Conservation (phyloP, 2,113 vertebrate species). For the Thermophis baileyi region DNA sequence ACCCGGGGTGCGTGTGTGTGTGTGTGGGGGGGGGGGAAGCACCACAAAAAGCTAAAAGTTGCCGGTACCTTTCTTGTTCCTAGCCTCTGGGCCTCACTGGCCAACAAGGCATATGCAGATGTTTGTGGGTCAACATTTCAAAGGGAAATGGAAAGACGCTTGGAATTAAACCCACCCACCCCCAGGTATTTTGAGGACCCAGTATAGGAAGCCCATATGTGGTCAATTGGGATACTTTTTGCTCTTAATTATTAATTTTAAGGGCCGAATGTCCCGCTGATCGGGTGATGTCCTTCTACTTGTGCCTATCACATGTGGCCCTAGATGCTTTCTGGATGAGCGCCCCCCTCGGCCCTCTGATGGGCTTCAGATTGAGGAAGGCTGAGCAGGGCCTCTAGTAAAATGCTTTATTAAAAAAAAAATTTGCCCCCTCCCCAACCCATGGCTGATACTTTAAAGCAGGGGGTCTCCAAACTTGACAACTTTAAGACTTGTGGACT, state of each 20-base stretch:
- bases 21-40: too few relatives aligned
- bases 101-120: not conserved
- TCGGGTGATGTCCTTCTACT: not conserved
- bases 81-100: not conserved
- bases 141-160: not conserved
- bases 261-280: not conserved
- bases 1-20: rapidly evolving
- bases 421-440: not conserved
- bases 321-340: not conserved
- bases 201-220: not conserved
- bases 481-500: too few relatives aligned
- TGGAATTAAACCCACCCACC: not conserved
- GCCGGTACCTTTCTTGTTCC: not conserved
- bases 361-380: not conserved
- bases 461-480: not conserved
- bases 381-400: not conserved
- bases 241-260: not conserved
- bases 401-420: not conserved
- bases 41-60: not conserved
- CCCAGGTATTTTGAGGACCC: not conserved
- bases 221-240: not conserved
- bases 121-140: not conserved
- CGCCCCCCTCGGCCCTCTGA: not conserved
- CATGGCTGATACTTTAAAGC: not conserved
- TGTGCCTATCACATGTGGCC: not conserved